Evolutionary conservation across 2,797 vertebrate species (phyloP), one percentile per base, ranked within the genome.

Genomic region (Psittacula echo): DNA sequence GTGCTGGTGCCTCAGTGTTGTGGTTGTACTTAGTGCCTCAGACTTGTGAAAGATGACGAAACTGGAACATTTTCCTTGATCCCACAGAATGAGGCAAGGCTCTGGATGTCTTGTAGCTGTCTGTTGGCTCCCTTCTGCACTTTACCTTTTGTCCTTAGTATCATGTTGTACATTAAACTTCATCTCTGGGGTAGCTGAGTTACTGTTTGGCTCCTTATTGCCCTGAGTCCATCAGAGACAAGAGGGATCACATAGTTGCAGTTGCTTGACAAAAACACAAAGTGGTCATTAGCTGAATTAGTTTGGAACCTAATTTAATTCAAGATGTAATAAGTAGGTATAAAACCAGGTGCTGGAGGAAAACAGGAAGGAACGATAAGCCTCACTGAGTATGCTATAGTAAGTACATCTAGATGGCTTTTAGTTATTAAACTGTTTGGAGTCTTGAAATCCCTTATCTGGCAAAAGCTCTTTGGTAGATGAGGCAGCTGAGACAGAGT

Each of bases 241-340:
- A 85, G 68, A 78, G 66, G 34, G 48, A 37, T 86, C 86, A 65
- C 58, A 13, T 85, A 77, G 73, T 89, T 95, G 54, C 66, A 53
- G 30, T 67, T 92, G 75, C 50, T 77, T 65, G 89, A 82, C 53
- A 90, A 78, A 93, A 68, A 18, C 42, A 42, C 64, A 12, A 37
- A 79, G 77, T 79, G 56, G 34, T 94, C 85, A 48, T 78, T 94
- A 89, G 68, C 91, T 92, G 90, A 93, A 96, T 93, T 87, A 93
- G 68, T 71, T 93, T 80, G 88, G 65, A 83, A 78, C 27, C 61
- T 82, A 89, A 93, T 91, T 94, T 84, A 90, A 91, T 94, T 91
- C 51, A 82, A 82, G 84, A 65, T 80, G 61, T 87, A 96, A 82
- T 67, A 87, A 92, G 61, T 84, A 51, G 29, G 45, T 77, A 37